Evolutionary conservation across 2,113 vertebrate species (phyloP).

Genomic region (Carlito syrichta): DNA sequence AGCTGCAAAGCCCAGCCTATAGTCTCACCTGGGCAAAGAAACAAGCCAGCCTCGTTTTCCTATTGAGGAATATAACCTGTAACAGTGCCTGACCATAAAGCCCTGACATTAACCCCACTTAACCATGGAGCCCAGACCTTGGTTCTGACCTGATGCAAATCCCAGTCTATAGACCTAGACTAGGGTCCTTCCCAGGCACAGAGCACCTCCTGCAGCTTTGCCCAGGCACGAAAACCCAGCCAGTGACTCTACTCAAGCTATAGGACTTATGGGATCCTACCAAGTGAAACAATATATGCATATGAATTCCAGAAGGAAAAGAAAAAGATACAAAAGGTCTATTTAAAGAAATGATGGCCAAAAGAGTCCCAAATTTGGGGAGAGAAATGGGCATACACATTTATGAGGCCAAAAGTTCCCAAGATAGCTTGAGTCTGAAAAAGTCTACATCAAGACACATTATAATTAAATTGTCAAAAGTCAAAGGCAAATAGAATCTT

Average conservation of each 20-base stretch:
- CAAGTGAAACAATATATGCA: not conserved
- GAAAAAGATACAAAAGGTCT: not conserved
- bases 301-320: not conserved
- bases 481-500: not conserved
- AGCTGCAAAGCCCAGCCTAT: not conserved
- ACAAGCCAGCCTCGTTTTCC: not conserved
- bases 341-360: not conserved
- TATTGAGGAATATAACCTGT: not conserved
- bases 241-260: not conserved
- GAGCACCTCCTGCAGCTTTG: not conserved
- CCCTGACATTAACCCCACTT: not conserved
- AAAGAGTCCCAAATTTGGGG: not conserved
- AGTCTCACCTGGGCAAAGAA: not conserved
- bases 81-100: not conserved
- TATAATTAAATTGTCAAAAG: not conserved
- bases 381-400: not conserved
- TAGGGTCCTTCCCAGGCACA: not conserved
- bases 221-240: not conserved
- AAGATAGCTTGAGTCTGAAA: not conserved
- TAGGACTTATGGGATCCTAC: not conserved
- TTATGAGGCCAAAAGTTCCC: not conserved
- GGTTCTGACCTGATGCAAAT: not conserved
- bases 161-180: not conserved
- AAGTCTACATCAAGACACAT: not conserved
- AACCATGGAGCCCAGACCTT: not conserved